Evolutionary conservation across 2,113 vertebrate genomes (phyloP), one percentile per base, ranked within the genome.

Genomic region (Catharus fuscescens): DNA sequence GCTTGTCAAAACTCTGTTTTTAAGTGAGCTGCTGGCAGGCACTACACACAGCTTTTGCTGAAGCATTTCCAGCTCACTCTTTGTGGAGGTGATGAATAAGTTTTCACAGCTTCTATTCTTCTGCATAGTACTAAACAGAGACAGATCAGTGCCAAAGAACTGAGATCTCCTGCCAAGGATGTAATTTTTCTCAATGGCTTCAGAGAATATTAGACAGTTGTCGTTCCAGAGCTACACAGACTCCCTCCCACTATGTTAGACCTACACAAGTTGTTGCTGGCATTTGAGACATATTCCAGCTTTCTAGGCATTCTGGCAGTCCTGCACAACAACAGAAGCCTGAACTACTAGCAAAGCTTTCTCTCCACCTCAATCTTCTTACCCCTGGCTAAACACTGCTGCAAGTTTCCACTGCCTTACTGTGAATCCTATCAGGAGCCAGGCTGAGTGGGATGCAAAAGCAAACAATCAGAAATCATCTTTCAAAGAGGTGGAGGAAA

Each of bases 1-100:
- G 88, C 67, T 92, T 95, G 87, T 92, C 90, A 76, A 73, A 81
- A 59, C 47, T 57, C 60, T 87, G 80, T 34, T 91, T 97, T 87
- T 29, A 90, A 81, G 86, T 57, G 80, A 97, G 86, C 34, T 65
- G 18, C 80, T 91, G 86, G 66, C 78, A 96, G 87, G 73, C 79
- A 61, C 21, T 21, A 34, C 5, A 3, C 21, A 5, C 7, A 77
- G 76, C 66, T 90, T 86, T 44, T 80, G 61, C 86, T 93, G 79
- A 70, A 73, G 74, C 57, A 34, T 29, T 88, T 91, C 78, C 80
- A 89, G 77, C 78, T 85, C 20, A 36, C 40, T 88, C 86, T 80
- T 72, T 65, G 53, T 53, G 79, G 52, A 85, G 94, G 80, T 87
- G 73, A 80, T 89, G 66, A 88, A 94, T 95, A 92, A 65, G 44